phyloP scores from a whole-genome alignment of 92 coral and sea anemone genomes.

The Porites lobata region DNA sequence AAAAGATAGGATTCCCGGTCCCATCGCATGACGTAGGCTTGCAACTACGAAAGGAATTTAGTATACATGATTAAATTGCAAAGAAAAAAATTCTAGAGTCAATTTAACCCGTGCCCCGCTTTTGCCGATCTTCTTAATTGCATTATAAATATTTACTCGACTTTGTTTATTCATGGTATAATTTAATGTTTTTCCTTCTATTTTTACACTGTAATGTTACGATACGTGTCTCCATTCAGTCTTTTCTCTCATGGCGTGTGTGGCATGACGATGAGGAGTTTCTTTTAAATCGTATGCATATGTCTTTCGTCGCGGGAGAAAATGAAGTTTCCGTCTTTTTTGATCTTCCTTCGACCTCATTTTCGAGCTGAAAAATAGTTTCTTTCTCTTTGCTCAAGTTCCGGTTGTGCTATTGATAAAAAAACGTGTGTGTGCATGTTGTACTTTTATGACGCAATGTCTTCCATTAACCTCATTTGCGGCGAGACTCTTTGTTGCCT shows the following conservation, averaged over 20 bases:
- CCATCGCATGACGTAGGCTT: too few relatives aligned
- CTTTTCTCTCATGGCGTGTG: not conserved
- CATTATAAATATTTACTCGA: slow-evolving; percentile 17
- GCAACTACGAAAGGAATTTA: too few relatives aligned
- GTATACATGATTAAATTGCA: too few relatives aligned
- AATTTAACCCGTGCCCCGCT: not conserved
- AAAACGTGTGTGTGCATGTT: too few relatives aligned
- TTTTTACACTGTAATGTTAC: not conserved
- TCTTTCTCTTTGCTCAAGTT: too few relatives aligned
- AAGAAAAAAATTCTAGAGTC: not conserved
- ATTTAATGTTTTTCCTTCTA: not conserved
- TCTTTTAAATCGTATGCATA: too few relatives aligned
- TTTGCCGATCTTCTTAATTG: slow-evolving; percentile 22
- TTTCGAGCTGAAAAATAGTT: too few relatives aligned
- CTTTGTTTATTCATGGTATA: slow-evolving; percentile 21
- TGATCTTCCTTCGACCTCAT: not conserved
- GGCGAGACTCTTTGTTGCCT: not conserved
- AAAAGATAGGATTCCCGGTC: not conserved
- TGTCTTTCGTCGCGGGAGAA: not conserved
- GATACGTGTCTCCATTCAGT: not conserved
- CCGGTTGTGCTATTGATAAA: too few relatives aligned
- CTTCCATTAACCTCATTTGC: too few relatives aligned
- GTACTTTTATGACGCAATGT: not conserved
- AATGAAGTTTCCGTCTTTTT: not conserved
- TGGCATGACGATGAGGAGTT: not conserved